phyloP scores from a whole-genome alignment of 2,113 vertebrate species.

The Esox niger region DNA sequence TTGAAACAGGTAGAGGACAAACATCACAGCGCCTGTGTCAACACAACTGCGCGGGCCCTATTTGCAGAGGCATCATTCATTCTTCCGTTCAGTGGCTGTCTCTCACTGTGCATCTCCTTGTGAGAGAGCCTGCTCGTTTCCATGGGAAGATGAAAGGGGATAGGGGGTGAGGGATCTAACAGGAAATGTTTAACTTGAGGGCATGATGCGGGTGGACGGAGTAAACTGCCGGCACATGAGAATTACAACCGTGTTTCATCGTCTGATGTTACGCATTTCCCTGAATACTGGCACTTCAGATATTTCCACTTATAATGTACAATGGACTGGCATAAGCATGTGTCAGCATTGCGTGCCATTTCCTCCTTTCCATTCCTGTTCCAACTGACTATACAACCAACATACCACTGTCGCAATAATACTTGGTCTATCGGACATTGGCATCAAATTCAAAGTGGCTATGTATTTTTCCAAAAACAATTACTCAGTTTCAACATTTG shows the following conservation, averaged over 20 bases:
- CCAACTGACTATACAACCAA: too few relatives aligned
- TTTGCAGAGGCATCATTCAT: constrained; percentile 23
- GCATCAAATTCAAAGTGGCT: too few relatives aligned
- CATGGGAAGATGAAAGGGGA: constrained; percentile 36
- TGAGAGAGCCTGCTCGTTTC: neutral
- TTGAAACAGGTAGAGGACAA: neutral
- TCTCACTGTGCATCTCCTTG: constrained; percentile 6
- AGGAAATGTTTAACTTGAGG: constrained; percentile 35
- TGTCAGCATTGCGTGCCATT: too few relatives aligned
- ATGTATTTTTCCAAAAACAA: too few relatives aligned
- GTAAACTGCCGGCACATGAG: constrained; percentile 20
- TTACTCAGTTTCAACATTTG: too few relatives aligned
- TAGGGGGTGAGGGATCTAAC: constrained; percentile 22
- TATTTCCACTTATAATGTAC: neutral
- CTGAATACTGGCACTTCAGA: neutral
- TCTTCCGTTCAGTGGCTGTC: neutral
- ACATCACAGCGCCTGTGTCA: constrained; percentile 39
- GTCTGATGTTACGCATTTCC: neutral
- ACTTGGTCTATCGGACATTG: too few relatives aligned
- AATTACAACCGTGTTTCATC: constrained; percentile 23
- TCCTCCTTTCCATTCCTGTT: too few relatives aligned
- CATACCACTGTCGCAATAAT: too few relatives aligned
- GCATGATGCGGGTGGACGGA: constrained; percentile 9
- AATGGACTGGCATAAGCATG: neutral
- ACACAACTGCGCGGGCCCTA: constrained; percentile 22